Percentiles rank a stretch among this genome's conserved stretches.
Evolutionary conservation across 1,140 invertebrate genomes (phyloP).

Genomic region (Bathynomus jamesi): DNA sequence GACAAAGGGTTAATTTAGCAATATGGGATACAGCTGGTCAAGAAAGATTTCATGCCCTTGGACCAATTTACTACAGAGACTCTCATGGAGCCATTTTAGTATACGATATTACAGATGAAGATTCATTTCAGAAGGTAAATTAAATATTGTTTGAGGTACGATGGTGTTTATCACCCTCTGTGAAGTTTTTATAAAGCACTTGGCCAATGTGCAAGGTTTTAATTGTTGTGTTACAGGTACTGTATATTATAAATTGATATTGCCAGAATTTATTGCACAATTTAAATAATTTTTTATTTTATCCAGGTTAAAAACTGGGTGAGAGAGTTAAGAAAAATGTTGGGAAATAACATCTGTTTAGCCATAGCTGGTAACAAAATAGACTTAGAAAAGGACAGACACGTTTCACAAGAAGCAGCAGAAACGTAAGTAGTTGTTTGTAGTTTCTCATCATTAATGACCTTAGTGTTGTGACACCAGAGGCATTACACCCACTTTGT

Average conservation of each 20-base stretch:
- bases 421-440: conserved; percentile 60
- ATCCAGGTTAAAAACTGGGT: conserved; percentile 93
- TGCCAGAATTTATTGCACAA: too few species aligned
- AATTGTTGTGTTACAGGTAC: too few species aligned
- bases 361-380: conserved; percentile 96
- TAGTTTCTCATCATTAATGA: background rate
- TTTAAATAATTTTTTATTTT: too few species aligned
- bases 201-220: too few species aligned
- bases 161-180: too few species aligned
- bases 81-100: conserved; percentile 96
- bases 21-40: conserved; percentile 99
- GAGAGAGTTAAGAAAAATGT: conserved; percentile 91
- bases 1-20: conserved; percentile 78
- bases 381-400: conserved; percentile 85
- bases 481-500: too few species aligned
- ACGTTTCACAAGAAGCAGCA: conserved; percentile 73
- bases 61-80: conserved; percentile 94
- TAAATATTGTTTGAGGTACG: too few species aligned
- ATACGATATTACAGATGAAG: conserved; percentile 96
- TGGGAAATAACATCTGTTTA: conserved; percentile 83
- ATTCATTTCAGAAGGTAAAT: conserved; percentile 88
- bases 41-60: conserved; percentile 88
- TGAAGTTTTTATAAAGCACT: too few species aligned
- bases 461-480: too few species aligned
- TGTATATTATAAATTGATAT: too few species aligned